These are phyloP conservation scores for Lingula anatina DNA, from an alignment of 2,888 invertebrate genomes.

Conservation along the genomic window DNA sequence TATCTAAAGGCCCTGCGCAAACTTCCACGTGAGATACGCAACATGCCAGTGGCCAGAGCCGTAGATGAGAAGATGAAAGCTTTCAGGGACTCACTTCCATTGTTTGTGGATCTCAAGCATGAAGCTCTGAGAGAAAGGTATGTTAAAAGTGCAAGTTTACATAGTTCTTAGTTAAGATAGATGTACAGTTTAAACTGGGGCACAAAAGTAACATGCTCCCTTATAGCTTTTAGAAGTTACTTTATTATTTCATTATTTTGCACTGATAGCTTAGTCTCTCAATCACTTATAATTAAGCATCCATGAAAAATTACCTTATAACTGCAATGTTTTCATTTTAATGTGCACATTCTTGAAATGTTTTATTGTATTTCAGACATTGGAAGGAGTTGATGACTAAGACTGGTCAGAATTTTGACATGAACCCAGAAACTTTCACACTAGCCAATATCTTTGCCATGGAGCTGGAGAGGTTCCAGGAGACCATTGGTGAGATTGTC, in stretches of 20 bases:
- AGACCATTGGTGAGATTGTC: constrained; percentile 80
- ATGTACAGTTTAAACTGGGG: no score
- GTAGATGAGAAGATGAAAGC: constrained; percentile 81
- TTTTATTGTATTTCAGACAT: constrained; percentile 58
- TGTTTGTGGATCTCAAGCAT: constrained; percentile 86
- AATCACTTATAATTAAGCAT: no score
- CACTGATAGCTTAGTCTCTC: no score
- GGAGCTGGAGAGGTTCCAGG: constrained; percentile 76
- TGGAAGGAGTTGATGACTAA: constrained; percentile 85
- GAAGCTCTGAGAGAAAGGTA: constrained; percentile 74
- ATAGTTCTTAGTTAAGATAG: no score
- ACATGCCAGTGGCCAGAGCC: constrained; percentile 62
- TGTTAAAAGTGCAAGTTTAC: not conserved
- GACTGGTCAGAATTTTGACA: constrained; percentile 76
- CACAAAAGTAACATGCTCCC: no score
- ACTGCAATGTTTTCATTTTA: no score
- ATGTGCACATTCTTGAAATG: no score
- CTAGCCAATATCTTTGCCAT: constrained; percentile 88
- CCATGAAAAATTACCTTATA: no score
- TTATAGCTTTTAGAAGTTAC: no score
- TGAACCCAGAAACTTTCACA: constrained; percentile 83
- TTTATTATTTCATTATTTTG: no score
- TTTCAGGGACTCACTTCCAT: constrained; percentile 78
- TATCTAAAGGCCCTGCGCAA: constrained; percentile 75
- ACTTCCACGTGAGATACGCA: constrained; percentile 62